Percentiles rank a stretch among this genome's conserved stretches.
phyloP scores from a whole-genome alignment of 2,113 vertebrate genomes.

The Saccopteryx leptura region DNA sequence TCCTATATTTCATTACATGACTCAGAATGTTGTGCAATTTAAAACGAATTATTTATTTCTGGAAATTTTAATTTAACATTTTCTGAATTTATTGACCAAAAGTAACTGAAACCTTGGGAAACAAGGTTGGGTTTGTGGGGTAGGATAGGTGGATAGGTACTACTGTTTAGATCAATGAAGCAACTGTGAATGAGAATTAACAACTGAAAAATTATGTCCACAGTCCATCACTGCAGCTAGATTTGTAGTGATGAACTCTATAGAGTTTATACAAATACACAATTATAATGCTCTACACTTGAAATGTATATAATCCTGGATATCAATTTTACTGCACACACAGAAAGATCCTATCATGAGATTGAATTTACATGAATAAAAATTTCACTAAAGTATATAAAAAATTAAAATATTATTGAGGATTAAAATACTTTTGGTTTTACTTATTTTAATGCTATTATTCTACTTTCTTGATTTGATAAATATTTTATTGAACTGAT shows the following conservation, averaged over 20 bases:
- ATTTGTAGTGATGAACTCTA: neutral
- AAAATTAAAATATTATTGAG: neutral
- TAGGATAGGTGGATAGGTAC: neutral
- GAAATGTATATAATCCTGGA: neutral
- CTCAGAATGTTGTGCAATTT: neutral
- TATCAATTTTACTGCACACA: neutral
- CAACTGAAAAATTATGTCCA: neutral
- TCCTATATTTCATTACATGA: neutral
- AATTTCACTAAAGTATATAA: neutral
- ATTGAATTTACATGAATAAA: neutral
- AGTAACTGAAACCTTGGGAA: neutral
- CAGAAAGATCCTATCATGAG: neutral
- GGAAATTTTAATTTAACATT: neutral
- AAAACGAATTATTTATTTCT: neutral
- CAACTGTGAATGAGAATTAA: neutral
- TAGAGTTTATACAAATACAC: neutral
- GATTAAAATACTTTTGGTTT: neutral
- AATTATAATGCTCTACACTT: neutral
- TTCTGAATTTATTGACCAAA: neutral
- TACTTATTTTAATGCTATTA: neutral
- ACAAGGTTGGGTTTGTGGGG: neutral
- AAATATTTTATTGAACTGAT: constrained; percentile 9
- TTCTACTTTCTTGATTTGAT: neutral
- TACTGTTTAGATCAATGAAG: neutral
- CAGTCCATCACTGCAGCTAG: neutral